Conservation (phyloP, 2,888 invertebrate genomes). For the Dastarcus helophoroides region DNA sequence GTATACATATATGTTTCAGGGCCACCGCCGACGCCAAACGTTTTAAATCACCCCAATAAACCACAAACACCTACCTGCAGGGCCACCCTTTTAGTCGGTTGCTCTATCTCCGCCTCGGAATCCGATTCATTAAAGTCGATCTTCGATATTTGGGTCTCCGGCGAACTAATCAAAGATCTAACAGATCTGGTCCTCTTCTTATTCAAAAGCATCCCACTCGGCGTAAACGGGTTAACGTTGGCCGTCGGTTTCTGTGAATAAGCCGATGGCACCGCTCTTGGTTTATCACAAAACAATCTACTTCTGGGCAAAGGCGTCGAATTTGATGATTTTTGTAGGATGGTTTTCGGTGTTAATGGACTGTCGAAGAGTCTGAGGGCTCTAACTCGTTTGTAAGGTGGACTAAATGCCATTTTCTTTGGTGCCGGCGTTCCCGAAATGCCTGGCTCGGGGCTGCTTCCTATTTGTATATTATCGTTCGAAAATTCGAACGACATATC, state of each 20-base stretch:
- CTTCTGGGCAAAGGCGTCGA: conserved; percentile 37
- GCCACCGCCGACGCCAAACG: too few relatives aligned
- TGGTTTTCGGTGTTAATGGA: conserved; percentile 75
- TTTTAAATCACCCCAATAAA: conserved; percentile 1
- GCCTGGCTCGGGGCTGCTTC: conserved; percentile 35
- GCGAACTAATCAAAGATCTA: conserved; percentile 37
- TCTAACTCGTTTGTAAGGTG: conserved; percentile 48
- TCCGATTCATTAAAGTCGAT: conserved; percentile 31
- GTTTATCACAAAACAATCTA: conserved; percentile 42
- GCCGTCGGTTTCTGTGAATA: conserved; percentile 46
- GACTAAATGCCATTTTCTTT: conserved; percentile 37
- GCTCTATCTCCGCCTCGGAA: conserved; percentile 49
- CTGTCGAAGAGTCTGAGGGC: conserved; percentile 67
- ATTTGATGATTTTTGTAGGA: conserved; percentile 57
- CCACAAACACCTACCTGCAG: conserved; percentile 28
- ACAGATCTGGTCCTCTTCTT: conserved; percentile 59
- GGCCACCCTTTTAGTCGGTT: conserved; percentile 65
- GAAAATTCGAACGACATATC: conserved; percentile 55
- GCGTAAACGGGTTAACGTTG: conserved; percentile 81
- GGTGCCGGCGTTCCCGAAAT: conserved; percentile 24
- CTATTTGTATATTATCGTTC: conserved; percentile 35
- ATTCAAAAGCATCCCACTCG: conserved; percentile 60
- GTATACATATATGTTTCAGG: too few relatives aligned
- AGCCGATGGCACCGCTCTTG: conserved; percentile 33
- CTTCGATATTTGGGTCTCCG: conserved; percentile 23